Evolutionary conservation across 2,113 vertebrate genomes (phyloP), one percentile per base, ranked within the genome.

Genomic region (Xenopus borealis): DNA sequence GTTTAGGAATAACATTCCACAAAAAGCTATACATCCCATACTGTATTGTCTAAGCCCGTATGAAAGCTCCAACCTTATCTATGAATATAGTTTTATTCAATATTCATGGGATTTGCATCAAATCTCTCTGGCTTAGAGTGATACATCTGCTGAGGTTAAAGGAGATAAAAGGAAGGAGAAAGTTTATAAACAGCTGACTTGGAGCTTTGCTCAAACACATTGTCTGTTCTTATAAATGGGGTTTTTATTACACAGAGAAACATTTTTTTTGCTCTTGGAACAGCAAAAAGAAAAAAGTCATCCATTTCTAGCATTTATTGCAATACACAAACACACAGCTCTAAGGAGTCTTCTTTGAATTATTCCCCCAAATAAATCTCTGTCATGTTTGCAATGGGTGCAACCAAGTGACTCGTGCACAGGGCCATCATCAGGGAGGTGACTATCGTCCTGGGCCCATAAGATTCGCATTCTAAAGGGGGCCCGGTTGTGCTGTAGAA

Each of bases 361-460:
- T 64, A 3, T 33, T 46, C 3, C 63, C 62, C 44, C 19, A 2
- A 16, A 66, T 73, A 45, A 73, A 63, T 73, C 40, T 70, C 58
- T 9, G 8, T 53, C 17, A 3, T 58, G 18, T 6, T 5, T 40
- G 33, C 7, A 40, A 4, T 27, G 18, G 63, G 53, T 13, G 58
- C 63, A 73, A 58, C 66, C 44, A 19, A 73, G 64, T 66, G 52
- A 14, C 52, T 14, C 18, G 14, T 53, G 20, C 17, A 52, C 13
- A 65, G 23, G 3, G 23, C 23, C 3, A 3, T 27, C 23, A 27
- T 27, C 23, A 27, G 3, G 23, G 23, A 27, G 23, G 3, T 27
- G 23, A 27, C 23, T 27, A 27, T 27, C 23, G 23, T 27, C 23
- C 3, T 1, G 23, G 23, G 23, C 23, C 23, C 1, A 3, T 1